Evolutionary conservation across 2,797 vertebrate species (phyloP).

Genomic region (Oryzias sinensis): DNA sequence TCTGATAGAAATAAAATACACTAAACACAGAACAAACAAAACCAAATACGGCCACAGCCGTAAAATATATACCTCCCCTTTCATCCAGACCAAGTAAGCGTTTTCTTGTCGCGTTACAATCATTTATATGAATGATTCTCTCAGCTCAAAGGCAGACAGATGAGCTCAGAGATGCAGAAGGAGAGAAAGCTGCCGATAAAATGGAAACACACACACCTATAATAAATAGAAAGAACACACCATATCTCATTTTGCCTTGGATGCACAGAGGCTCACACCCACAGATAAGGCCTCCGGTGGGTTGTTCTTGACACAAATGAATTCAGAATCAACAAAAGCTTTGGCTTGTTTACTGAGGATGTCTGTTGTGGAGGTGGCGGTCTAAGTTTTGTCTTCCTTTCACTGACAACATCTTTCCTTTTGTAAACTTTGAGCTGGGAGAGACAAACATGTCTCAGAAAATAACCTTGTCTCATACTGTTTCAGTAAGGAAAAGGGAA

Average conservation of each 20-base stretch:
- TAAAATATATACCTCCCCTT: constrained; percentile 10
- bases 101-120: constrained; percentile 10
- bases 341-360: constrained; percentile 36
- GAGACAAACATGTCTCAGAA: constrained; percentile 24
- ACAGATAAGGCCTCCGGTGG: constrained; percentile 46
- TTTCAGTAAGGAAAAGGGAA: constrained; percentile 3
- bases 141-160: constrained; percentile 13
- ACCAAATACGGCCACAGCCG: no score
- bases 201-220: neutral
- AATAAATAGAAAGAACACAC: constrained; percentile 11
- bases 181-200: neutral
- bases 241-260: constrained; percentile 16
- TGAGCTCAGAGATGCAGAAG: constrained; percentile 1
- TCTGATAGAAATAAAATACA: no score
- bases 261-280: constrained; percentile 36
- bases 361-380: constrained; percentile 19
- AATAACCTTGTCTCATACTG: constrained; percentile 14
- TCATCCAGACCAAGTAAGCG: constrained; percentile 14
- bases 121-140: neutral
- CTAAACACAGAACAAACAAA: no score
- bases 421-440: constrained; percentile 18
- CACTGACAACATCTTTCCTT: constrained; percentile 28
- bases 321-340: constrained; percentile 67
- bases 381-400: constrained; percentile 34
- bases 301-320: constrained; percentile 66